Base-by-base conservation (phyloP, 2,113 vertebrate species). In the Sinocyclocheilus maitianheensis region DNA sequence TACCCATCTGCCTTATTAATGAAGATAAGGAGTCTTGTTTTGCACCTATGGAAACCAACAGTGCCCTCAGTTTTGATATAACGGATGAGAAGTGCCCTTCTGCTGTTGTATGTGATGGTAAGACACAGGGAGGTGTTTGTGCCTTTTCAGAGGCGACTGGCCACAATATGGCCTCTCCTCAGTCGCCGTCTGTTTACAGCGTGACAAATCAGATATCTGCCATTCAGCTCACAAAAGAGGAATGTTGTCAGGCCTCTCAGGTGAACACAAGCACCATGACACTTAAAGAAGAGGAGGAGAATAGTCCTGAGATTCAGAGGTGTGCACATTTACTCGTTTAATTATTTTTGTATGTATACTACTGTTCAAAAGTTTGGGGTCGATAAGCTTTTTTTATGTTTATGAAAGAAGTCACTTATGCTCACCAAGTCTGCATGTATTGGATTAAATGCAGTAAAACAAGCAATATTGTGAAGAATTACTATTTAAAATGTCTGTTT, bases 121-220 rank as follows among this genome's bases (percentile, higher is more conserved):
- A 30, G 46, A 58, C 43, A 53, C 78, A 43, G 40, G 2, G 1
- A 16, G 40, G 34, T 7, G 0, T 0, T 4, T 53, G 30, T 65
- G 67, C 81, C 65, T 48, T 62, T 0, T 2, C 0, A 3, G 14
- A 89, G 74, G 86, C 87, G 14, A 16, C 0, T 3, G 6, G 30
- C 77, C 43, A 6, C 0, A 83, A 46, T 40, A 60, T 77, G 11
- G 22, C 87, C 46, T 48, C 87, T 46, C 63, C 53, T 18, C 91
- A 91, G 53, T 89, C 87, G 0, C 14, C 87, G 34, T 90, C 89
- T 0, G 0, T 98, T 79, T 92, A 94, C 0, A 94, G 94, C 0
- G 92, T 98, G 87, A 92, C 95, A 82, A 89, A 91, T 75, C 94
- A 89, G 89, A 94, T 99, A 86, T 97, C 97, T 34, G 90, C 94